These are phyloP conservation scores for Leptothorax acervorum DNA, from an alignment of 2,888 invertebrate species.

Conservation along the genomic window DNA sequence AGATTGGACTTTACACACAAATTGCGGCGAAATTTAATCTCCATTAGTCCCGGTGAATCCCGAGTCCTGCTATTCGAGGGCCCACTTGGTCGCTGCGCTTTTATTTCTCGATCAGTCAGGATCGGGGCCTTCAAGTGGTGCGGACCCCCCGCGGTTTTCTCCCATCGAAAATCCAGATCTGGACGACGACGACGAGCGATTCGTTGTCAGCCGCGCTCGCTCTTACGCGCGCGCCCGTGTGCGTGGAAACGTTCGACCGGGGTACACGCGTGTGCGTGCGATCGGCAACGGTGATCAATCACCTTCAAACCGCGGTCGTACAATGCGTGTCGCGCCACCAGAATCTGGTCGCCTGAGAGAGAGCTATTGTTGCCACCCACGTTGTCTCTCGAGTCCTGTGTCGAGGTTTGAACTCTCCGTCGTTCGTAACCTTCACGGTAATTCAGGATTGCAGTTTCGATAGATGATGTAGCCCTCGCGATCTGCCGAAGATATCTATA, in stretches of 20 bases:
- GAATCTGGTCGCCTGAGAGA: slow-evolving; percentile 77
- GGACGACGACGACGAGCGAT: slow-evolving; percentile 57
- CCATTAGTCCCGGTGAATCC: slow-evolving; percentile 26
- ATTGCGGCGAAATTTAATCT: slow-evolving; percentile 38
- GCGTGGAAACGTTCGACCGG: slow-evolving; percentile 46
- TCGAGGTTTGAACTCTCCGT: neutral
- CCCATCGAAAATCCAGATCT: slow-evolving; percentile 75
- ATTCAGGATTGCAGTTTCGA: slow-evolving; percentile 43
- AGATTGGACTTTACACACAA: slow-evolving; percentile 14
- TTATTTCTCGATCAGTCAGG: slow-evolving; percentile 69
- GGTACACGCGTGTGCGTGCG: slow-evolving; percentile 58
- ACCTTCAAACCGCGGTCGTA: slow-evolving; percentile 80
- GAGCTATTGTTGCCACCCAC: slow-evolving; percentile 84
- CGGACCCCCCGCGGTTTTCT: slow-evolving; percentile 68
- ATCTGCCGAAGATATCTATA: slow-evolving; percentile 22
- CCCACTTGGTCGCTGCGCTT: slow-evolving; percentile 37
- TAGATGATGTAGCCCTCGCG: slow-evolving; percentile 37
- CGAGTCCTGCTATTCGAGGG: slow-evolving; percentile 1
- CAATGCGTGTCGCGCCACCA: slow-evolving; percentile 81
- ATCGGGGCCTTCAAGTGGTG: slow-evolving; percentile 63
- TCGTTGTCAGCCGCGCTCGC: slow-evolving; percentile 68
- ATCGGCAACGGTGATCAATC: slow-evolving; percentile 82
- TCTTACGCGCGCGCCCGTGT: slow-evolving; percentile 57
- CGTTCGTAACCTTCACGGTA: slow-evolving; percentile 36
- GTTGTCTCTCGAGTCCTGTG: slow-evolving; percentile 72